A percentile compares a stretch with the other conserved stretches of the same genome.
phyloP scores from a whole-genome alignment of 1,140 invertebrate species.

The Nasonia giraulti region DNA sequence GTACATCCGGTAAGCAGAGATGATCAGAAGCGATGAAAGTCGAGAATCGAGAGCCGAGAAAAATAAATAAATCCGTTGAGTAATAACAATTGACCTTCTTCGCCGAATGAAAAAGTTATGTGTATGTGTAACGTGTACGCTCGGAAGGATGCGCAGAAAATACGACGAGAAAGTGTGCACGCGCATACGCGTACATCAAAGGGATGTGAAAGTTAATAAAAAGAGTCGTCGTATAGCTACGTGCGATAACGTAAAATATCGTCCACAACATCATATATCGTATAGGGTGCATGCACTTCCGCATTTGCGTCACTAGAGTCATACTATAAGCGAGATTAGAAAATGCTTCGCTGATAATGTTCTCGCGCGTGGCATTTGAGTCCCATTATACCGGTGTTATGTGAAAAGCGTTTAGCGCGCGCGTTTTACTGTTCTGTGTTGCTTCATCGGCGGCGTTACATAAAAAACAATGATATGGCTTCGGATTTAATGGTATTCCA shows the following conservation, averaged over 20 bases:
- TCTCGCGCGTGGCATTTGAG: neutral
- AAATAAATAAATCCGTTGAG: neutral
- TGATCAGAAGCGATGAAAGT: neutral
- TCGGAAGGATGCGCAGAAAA: neutral
- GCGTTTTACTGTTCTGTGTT: neutral
- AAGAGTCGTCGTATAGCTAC: neutral
- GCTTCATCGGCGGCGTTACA: neutral
- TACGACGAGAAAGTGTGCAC: neutral
- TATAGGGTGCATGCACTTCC: neutral
- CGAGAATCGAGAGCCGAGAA: neutral
- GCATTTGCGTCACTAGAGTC: slow-evolving; percentile 17
- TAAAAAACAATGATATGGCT: neutral
- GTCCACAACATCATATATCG: no score
- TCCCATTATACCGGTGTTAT: slow-evolving; percentile 13
- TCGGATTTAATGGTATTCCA: no score
- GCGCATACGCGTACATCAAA: neutral
- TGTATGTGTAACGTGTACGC: neutral
- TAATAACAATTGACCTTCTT: neutral
- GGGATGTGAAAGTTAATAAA: neutral
- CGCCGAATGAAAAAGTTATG: neutral
- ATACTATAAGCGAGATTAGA: slow-evolving; percentile 5
- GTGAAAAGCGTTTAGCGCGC: neutral
- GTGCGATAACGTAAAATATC: no score
- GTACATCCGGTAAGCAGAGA: neutral
- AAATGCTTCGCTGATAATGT: slow-evolving; percentile 20